Percentiles rank a stretch among this genome's conserved stretches.
phyloP scores from a whole-genome alignment of 2,113 vertebrate species.

The Paracanthobrama guichenoti region DNA sequence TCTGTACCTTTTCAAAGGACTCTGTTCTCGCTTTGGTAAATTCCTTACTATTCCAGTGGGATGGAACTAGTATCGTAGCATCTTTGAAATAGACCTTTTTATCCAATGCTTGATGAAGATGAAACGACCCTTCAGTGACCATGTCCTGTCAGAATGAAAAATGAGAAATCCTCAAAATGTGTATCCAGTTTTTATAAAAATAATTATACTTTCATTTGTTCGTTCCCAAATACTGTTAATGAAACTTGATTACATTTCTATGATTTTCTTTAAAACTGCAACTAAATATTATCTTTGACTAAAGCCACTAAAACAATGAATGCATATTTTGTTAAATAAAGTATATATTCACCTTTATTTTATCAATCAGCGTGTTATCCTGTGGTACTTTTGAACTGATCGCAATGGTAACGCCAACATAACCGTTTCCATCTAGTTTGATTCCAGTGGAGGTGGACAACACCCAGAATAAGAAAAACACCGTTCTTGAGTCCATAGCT shows the following conservation, averaged over 20 bases:
- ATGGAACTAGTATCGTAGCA: conserved; percentile 71
- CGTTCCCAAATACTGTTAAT: too few relatives aligned
- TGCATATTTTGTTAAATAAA: neutral
- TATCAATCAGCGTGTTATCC: conserved; percentile 15
- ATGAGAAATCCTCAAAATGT: neutral
- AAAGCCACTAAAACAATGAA: neutral
- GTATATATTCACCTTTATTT: conserved; percentile 39
- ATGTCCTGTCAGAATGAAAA: conserved; percentile 65
- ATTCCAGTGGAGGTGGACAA: conserved; percentile 14
- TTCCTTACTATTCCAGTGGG: conserved; percentile 65
- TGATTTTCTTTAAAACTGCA: neutral
- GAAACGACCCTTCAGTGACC: conserved; percentile 69
- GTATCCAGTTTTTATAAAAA: too few relatives aligned
- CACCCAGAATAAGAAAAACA: neutral
- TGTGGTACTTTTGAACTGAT: conserved; percentile 47
- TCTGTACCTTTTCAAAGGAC: conserved; percentile 66
- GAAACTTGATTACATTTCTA: too few relatives aligned
- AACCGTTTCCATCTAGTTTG: conserved; percentile 53
- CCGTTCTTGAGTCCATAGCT: neutral
- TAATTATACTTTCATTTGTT: too few relatives aligned
- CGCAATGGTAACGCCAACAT: conserved; percentile 44
- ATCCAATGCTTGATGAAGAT: conserved; percentile 71
- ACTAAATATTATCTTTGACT: neutral
- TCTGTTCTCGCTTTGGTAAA: conserved; percentile 59
- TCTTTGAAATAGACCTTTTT: conserved; percentile 71